Evolutionary conservation across 2,888 invertebrate species (phyloP), one percentile per base, ranked within the genome.

Genomic region (Dugesia japonica): DNA sequence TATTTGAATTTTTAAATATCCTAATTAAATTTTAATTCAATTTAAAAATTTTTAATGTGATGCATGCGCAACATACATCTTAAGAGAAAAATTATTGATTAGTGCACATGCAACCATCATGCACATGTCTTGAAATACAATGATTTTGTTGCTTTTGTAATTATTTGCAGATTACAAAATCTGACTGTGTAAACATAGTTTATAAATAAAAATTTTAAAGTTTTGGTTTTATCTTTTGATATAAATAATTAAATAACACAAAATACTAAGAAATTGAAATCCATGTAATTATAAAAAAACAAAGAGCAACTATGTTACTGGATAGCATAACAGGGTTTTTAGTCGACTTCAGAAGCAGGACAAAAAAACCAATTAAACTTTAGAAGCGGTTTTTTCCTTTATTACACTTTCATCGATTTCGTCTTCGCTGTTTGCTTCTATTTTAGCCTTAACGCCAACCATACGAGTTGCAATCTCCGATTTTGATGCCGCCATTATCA

Each of bases 241-340:
- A n/a, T n/a, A n/a, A n/a, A n/a, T 31, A 13, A 31, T 7, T 31
- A 31, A 31, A 31, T 31, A 31, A 31, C 31, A 31, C 31, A 7
- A 31, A 56, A 56, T 20, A 56, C 56, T 56, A 56, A 56, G 56
- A 56, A 56, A 56, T 56, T 56, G 4, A 56, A 56, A 56, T 56
- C 56, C 56, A 56, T 56, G n/a, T 56, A 56, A 56, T 56, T 56
- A 56, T 56, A 56, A 56, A 56, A 38, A 56, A 56, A 56, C 56
- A 56, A 56, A 56, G n/a, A 56, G 56, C 23, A n/a, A 56, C 56
- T 56, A 56, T 56, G 56, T 56, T 56, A 56, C 56, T 56, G 56
- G 56, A 56, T 56, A 56, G 56, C 31, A 31, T 31, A 31, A 31
- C 31, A 31, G 13, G 31, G 31, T 7, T 31, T 31, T 31, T 31